Base-by-base conservation (phyloP, 1,140 invertebrate species). In the Calephelis nemesis region DNA sequence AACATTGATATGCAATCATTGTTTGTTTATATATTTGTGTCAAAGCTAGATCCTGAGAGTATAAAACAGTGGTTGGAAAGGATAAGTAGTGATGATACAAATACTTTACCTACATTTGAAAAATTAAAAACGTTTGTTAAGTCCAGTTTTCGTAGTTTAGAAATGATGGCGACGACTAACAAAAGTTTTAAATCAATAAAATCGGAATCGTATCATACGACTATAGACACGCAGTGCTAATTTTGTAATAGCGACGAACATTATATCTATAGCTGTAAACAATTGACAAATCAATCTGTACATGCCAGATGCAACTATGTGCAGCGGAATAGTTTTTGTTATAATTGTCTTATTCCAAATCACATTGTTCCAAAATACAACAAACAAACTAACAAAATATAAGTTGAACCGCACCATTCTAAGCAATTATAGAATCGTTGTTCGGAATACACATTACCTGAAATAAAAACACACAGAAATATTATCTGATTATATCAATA, bases 301-400 rank as follows among this genome's bases (percentile, higher is more conserved):
- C 62, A 68, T 7, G 69, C 65, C 49, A 71, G 72, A 58, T 47
- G 19, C 47, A 62, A 67, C 0, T 71, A 68, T 58, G 69, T 68
- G 8, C 67, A 71, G 12, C 62, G 12, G 7, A 69, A 71, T n/a
- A 64, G 62, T 8, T 40, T 76, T n/a, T 76, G 74, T 71, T 76
- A 72, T 13, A 76, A 74, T 48, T 76, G 75, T 63, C 52, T 76
- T 0, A 49, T 67, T 40, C 72, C 70, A 42, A 70, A 74, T 39
- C 75, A 76, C 62, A 40, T 65, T 3, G 72, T 47, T 0, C 30
- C 30, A 5, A 50, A 63, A n/a, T 76, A 72, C 63, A 48, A 72
- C 63, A 48, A 47, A 12, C 47, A 62, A 68, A 47, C 9, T n/a
- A n/a, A n/a, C n/a, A n/a, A n/a, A n/a, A n/a, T n/a, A n/a, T n/a